Percentiles rank a stretch among this genome's conserved stretches.
These are phyloP conservation scores for Temnothorax curvispinosus DNA, from an alignment of 1,140 invertebrate genomes.

Conservation along the genomic window DNA sequence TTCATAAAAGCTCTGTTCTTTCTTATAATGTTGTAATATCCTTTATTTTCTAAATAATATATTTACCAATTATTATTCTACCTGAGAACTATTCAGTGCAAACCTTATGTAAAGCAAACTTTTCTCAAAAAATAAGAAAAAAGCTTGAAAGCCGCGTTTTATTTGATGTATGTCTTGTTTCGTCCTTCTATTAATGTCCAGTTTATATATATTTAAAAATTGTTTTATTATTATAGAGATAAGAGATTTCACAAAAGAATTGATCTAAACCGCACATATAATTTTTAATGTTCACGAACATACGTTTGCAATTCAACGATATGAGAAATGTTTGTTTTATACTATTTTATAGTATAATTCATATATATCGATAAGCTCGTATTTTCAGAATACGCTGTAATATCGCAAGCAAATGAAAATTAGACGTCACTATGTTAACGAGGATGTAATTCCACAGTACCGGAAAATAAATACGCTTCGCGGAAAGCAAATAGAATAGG, in stretches of 20 bases:
- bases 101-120: neutral
- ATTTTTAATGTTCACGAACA: neutral
- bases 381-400: slow-evolving; percentile 7
- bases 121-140: neutral
- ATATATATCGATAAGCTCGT: neutral
- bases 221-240: neutral
- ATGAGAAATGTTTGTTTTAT: slow-evolving; percentile 1
- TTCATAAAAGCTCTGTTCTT: neutral
- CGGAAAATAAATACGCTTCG: slow-evolving; percentile 29
- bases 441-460: slow-evolving; percentile 17
- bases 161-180: neutral
- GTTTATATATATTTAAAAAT: neutral
- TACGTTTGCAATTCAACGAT: neutral
- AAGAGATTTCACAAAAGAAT: neutral
- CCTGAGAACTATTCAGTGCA: neutral
- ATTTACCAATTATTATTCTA: neutral
- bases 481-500: slow-evolving; percentile 14
- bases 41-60: slow-evolving; percentile 13
- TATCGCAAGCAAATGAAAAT: slow-evolving; percentile 4
- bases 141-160: neutral
- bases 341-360: neutral
- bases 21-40: neutral
- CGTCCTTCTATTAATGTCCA: neutral
- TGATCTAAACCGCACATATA: neutral
- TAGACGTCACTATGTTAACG: slow-evolving; percentile 10